Percentiles rank a stretch among this genome's conserved stretches.
phyloP scores from a whole-genome alignment of 2,888 invertebrate species.

The Entomobrya multifasciata region DNA sequence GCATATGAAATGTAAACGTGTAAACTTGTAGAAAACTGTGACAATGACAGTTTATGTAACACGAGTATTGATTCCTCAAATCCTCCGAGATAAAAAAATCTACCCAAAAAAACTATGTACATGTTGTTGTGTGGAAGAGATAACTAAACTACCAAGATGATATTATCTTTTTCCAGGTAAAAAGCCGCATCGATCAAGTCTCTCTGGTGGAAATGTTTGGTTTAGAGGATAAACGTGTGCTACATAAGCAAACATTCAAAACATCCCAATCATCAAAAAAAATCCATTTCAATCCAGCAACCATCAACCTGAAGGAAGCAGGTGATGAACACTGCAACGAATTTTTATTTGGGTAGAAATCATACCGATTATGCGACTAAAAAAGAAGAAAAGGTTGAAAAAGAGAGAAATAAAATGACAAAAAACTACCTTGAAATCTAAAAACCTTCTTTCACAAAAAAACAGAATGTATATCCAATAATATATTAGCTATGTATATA shows the following conservation, averaged over 20 bases:
- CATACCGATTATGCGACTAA: constrained; percentile 77
- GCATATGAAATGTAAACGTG: neutral
- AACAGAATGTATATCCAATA: neutral
- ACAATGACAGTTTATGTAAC: constrained; percentile 22
- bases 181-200: constrained; percentile 10
- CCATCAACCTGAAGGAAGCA: constrained; percentile 76
- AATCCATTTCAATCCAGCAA: too few relatives aligned
- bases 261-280: constrained; percentile 16
- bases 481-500: neutral
- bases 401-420: constrained; percentile 46
- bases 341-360: constrained; percentile 80
- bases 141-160: too few relatives aligned
- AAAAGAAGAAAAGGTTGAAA: constrained; percentile 46
- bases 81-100: neutral
- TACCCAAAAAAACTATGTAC: too few relatives aligned
- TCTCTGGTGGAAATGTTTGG: neutral
- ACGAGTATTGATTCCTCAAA: neutral
- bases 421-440: constrained; percentile 64
- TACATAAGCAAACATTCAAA: constrained; percentile 13
- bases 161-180: constrained; percentile 46
- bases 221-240: constrained; percentile 9
- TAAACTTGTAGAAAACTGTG: constrained; percentile 12
- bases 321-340: constrained; percentile 80
- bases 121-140: too few relatives aligned
- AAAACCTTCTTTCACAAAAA: constrained; percentile 45